Percentiles rank a stretch among this genome's conserved stretches.
These are phyloP conservation scores for Selenia dentaria DNA, from an alignment of 2,888 invertebrate species.

Conservation along the genomic window DNA sequence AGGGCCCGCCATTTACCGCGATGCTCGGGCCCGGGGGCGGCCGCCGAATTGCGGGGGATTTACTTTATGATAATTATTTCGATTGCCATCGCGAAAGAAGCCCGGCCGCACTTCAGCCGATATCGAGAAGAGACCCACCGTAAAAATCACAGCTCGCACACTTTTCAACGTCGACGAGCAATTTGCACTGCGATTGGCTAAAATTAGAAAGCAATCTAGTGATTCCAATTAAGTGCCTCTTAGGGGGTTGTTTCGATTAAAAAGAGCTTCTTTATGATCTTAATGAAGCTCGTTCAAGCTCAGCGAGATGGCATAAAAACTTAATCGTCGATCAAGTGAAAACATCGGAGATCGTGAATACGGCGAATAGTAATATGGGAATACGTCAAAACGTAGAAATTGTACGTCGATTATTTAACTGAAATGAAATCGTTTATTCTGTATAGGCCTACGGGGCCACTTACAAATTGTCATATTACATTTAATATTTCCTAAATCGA, in stretches of 20 bases:
- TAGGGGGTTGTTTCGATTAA: slow-evolving; percentile 41
- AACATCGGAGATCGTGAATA: slow-evolving; percentile 9
- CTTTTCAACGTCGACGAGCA: slow-evolving; percentile 53
- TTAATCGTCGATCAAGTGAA: slow-evolving; percentile 18
- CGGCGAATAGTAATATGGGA: slow-evolving; percentile 1
- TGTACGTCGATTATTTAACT: not conserved
- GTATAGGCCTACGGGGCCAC: no score
- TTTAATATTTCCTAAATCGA: no score
- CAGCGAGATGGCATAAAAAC: slow-evolving; percentile 27
- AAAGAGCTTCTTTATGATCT: slow-evolving; percentile 37
- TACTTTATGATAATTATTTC: slow-evolving; percentile 83
- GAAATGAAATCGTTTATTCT: no score
- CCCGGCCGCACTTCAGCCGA: slow-evolving; percentile 59
- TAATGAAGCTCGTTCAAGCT: slow-evolving; percentile 26
- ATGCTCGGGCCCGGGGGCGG: slow-evolving; percentile 63
- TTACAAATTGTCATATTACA: no score
- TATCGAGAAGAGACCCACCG: slow-evolving; percentile 56
- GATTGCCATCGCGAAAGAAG: slow-evolving; percentile 76
- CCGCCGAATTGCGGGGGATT: slow-evolving; percentile 78
- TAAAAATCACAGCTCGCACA: slow-evolving; percentile 67
- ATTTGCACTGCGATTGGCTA: slow-evolving; percentile 59
- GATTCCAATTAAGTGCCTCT: slow-evolving; percentile 49
- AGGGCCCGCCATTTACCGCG: slow-evolving; percentile 69
- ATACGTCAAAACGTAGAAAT: not conserved
- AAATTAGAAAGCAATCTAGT: slow-evolving; percentile 56